Evolutionary conservation across 2,113 vertebrate genomes (phyloP), one percentile per base, ranked within the genome.

Genomic region (Chloropsis hardwickii): DNA sequence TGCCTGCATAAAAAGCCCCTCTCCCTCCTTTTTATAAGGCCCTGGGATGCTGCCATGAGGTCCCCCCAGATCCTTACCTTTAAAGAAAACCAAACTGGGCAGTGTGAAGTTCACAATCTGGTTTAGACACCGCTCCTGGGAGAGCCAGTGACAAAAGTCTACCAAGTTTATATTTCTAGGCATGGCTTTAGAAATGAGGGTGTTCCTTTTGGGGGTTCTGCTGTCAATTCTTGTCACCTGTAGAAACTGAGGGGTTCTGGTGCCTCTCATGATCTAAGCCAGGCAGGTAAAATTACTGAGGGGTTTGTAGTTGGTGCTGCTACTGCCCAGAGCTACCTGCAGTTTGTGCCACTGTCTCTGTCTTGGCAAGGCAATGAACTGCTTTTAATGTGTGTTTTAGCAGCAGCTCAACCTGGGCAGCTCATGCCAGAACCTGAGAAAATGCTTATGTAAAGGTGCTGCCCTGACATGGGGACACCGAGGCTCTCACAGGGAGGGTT

Each of bases 251-350:
- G 50, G 65, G n/a, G 0, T 54, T 57, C 58, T 23, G 11, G 61
- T 7, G 4, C 27, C 35, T 48, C 44, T 14, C 29, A 7, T 1
- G 7, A 7, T 11, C 13, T 0, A 13, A 44, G 2, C 65, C 73
- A 53, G 1, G 4, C 31, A 44, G 70, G 51, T 10, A 31, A 25
- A 73, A 10, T 44, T 13, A 12, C 39, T 45, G 51, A 27, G 11
- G 40, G 6, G 47, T 9, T 39, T 25, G 22, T 23, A 40, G 31
- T 7, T 27, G 39, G 24, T 76, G 78, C 86, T 47, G 51, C 47
- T 50, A 1, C 67, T 42, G 72, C 64, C 10, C 54, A 4, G 64
- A 72, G 45, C 11, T 50, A 57, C 33, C 62, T 67, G 76, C 64
- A 72, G 37, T 21, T 90, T 64, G 54, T 65, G 62, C 39, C 56